Percentiles rank a stretch among this genome's conserved stretches.
phyloP scores from a whole-genome alignment of 2,113 vertebrate genomes.

The Chaenocephalus aceratus region DNA sequence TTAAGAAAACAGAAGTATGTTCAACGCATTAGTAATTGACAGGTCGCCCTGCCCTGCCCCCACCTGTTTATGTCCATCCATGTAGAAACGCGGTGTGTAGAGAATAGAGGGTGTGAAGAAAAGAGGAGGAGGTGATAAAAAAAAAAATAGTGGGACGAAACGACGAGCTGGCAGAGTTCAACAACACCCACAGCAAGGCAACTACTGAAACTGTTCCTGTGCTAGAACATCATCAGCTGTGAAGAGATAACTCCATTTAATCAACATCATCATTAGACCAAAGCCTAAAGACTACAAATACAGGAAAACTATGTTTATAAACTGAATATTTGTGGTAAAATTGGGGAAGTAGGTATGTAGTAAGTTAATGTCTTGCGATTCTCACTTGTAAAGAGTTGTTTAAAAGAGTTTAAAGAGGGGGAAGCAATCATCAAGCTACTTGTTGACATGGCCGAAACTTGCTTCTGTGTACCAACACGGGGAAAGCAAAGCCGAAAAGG shows the following conservation, averaged over 20 bases:
- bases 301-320: background rate
- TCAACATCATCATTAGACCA: background rate
- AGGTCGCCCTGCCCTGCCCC: slow-evolving; percentile 24
- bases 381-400: background rate
- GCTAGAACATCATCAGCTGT: background rate
- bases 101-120: slow-evolving; percentile 32
- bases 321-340: background rate
- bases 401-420: too few relatives aligned
- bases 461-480: slow-evolving; percentile 47
- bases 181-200: background rate
- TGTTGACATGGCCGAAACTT: slow-evolving; percentile 22
- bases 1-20: slow-evolving; percentile 15
- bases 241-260: background rate
- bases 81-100: slow-evolving; percentile 24
- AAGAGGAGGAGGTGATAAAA: slow-evolving; percentile 4
- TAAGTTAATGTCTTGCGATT: background rate
- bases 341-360: too few relatives aligned
- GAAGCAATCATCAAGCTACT: background rate
- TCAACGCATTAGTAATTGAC: slow-evolving; percentile 31
- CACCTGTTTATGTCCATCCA: slow-evolving; percentile 18
- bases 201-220: background rate
- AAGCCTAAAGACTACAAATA: background rate
- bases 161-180: slow-evolving; percentile 4
- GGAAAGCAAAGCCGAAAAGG: slow-evolving; percentile 54
- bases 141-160: slow-evolving; percentile 21